These are phyloP conservation scores for Florisuga fusca DNA, from an alignment of 2,797 vertebrate genomes.

Conservation along the genomic window DNA sequence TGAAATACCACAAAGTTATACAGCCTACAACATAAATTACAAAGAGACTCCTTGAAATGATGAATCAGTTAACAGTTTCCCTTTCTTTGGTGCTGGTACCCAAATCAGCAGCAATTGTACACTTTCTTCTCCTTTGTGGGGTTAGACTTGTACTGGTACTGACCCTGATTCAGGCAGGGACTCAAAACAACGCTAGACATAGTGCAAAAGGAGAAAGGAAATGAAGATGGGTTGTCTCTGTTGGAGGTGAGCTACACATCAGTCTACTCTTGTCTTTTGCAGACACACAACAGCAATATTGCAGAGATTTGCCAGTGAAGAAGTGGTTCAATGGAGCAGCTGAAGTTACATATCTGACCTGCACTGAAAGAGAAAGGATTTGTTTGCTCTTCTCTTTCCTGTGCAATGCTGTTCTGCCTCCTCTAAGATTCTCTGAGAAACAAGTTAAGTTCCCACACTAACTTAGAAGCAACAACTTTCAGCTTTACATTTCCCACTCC, in stretches of 20 bases:
- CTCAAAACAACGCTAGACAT: neutral
- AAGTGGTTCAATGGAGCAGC: neutral
- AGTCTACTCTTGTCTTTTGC: neutral
- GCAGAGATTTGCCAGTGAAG: neutral
- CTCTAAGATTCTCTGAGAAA: neutral
- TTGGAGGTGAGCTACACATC: neutral
- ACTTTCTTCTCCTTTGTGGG: accelerated
- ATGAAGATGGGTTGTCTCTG: neutral
- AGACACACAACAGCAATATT: neutral
- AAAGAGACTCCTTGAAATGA: neutral
- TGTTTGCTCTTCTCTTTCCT: neutral
- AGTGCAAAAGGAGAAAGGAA: neutral
- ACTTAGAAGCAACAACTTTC: neutral
- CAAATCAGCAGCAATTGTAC: neutral
- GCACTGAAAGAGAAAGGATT: neutral
- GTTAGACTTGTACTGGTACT: neutral
- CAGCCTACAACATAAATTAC: neutral
- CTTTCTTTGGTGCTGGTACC: neutral
- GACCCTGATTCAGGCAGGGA: neutral
- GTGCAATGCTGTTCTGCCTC: neutral
- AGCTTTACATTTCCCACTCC: neutral
- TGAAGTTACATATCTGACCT: neutral
- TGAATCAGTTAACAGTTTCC: neutral
- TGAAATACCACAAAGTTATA: neutral
- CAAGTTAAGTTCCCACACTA: neutral